Evolutionary conservation across 1,140 invertebrate genomes (phyloP), one percentile per base, ranked within the genome.

Genomic region (Pogonognathellus flavescens): DNA sequence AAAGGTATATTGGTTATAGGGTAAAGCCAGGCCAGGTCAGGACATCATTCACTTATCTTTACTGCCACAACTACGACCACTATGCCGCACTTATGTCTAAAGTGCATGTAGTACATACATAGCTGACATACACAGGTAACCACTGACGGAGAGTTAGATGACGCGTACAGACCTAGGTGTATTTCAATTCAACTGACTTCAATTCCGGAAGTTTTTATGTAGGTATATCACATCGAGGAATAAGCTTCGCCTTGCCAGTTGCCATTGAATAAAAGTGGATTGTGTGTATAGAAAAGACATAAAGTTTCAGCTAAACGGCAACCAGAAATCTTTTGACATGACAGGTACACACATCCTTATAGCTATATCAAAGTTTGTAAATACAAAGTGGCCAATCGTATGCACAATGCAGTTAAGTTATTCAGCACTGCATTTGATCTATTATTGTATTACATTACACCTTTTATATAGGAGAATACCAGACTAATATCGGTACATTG

Each of bases 281-380:
- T 49, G 70, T 49, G 70, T 31, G 14, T n/a, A 62, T 62, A 18
- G 59, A n/a, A 9, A 10, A 76, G 41, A 76, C 62, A 66, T 66
- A 66, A 76, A 76, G 25, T 76, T 76, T 76, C 70, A 20, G n/a
- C n/a, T n/a, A 76, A 76, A 76, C 25, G 70, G 70, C 70, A 72
- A 25, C 66, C 31, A 72, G 66, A 25, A 76, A 76, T 16, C 70
- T 76, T 76, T 31, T 76, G 70, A 76, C 70, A 76, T 76, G 70
- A 76, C 70, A 76, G 70, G 70, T 76, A 76, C 41, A 76, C 70
- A 76, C 62, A 70, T 31, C 8, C 25, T 5, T 16, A n/a, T 16
- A 41, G 70, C 13, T 16, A 76, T 76, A 76, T 14, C 31, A 50
- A 49, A 62, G n/a, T 20, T 57, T 57, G 31, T 50, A 76, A 76